Evolutionary conservation across 2,888 invertebrate genomes (phyloP).

Genomic region (Pandemis cinnamomeana): DNA sequence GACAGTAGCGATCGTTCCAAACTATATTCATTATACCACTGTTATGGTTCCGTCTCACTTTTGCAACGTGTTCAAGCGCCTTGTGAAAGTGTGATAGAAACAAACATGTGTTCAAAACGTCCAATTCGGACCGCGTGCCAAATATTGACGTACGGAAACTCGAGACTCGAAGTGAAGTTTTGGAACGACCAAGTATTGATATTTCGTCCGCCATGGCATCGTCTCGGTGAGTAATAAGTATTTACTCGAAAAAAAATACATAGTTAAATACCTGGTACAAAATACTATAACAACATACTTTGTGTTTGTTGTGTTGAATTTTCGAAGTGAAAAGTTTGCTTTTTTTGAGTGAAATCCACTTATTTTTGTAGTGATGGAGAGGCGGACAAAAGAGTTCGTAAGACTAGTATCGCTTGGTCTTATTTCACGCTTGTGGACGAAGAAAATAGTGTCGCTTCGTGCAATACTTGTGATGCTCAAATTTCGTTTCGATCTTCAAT

Average conservation of each 20-base stretch:
- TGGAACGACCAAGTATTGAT: conserved; percentile 6
- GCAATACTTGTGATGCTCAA: conserved; percentile 44
- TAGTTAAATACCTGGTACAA: conserved; percentile 36
- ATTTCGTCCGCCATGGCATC: conserved; percentile 30
- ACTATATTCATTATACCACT: neutral
- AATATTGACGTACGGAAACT: conserved; percentile 28
- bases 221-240: conserved; percentile 40
- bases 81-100: conserved; percentile 7
- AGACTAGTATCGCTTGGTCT: conserved; percentile 43
- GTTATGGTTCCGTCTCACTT: conserved; percentile 10
- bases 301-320: neutral
- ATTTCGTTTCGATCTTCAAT: conserved; percentile 46
- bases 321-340: neutral
- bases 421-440: conserved; percentile 44
- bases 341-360: conserved; percentile 3
- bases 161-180: neutral
- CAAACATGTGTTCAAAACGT: neutral
- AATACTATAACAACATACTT: conserved; percentile 31
- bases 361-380: conserved; percentile 29
- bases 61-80: neutral
- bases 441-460: conserved; percentile 39
- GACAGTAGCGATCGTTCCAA: conserved; percentile 6
- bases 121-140: conserved; percentile 28
- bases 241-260: conserved; percentile 39
- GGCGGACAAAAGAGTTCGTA: conserved; percentile 25